Conservation (phyloP, 2,888 invertebrate genomes). For the Sphinx pinastri region DNA sequence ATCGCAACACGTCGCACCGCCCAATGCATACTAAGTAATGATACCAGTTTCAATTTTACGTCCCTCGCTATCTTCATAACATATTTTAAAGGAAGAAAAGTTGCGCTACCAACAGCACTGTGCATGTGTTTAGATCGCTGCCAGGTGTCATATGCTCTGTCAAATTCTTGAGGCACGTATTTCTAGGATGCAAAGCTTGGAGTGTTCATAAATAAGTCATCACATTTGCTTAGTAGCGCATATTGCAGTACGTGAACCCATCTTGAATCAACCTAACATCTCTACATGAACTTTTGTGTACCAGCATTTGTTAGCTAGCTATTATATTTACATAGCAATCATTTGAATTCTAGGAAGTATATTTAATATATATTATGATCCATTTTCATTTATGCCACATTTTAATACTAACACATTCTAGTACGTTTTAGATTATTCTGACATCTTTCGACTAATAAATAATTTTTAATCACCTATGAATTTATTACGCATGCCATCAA, state of each 20-base stretch:
- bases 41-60: slow-evolving; percentile 78
- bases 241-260: slow-evolving; percentile 41
- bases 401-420: no score
- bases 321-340: no score
- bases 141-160: slow-evolving; percentile 1
- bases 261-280: slow-evolving; percentile 25
- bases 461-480: no score
- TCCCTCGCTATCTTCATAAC: slow-evolving; percentile 61
- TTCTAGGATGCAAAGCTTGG: slow-evolving; percentile 39
- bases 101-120: slow-evolving; percentile 10
- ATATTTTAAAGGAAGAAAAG: slow-evolving; percentile 48
- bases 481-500: no score
- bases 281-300: not conserved
- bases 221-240: slow-evolving; percentile 42
- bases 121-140: slow-evolving; percentile 22
- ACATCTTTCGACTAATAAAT: no score
- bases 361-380: not conserved
- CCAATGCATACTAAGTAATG: slow-evolving; percentile 82
- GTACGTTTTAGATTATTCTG: no score
- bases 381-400: no score
- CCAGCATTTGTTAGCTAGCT: no score
- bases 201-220: slow-evolving; percentile 72
- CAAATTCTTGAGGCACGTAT: slow-evolving; percentile 45
- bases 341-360: no score
- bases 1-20: slow-evolving; percentile 72